A percentile compares a stretch with the other conserved stretches of the same genome.
Evolutionary conservation across 1,140 invertebrate genomes (phyloP).

Genomic region (Globodera rostochiensis): DNA sequence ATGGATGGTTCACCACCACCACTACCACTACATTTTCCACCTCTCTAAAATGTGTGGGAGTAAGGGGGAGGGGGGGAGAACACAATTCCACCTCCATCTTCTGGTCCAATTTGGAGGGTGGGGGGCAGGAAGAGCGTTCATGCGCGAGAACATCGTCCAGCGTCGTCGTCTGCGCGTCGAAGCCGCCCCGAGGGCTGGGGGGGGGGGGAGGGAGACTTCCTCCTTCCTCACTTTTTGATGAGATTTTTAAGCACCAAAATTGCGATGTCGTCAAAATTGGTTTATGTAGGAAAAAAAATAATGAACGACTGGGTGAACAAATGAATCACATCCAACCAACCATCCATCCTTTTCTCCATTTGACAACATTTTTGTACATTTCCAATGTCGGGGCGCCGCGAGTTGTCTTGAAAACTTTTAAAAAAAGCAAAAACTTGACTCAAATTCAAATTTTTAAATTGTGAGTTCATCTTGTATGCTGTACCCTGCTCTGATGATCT

Average conservation of each 20-base stretch:
- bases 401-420: too few relatives aligned
- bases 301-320: not conserved
- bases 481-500: too few relatives aligned
- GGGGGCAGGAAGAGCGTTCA: not conserved
- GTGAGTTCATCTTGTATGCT: too few relatives aligned
- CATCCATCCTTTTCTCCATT: not conserved
- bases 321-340: not conserved
- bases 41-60: not conserved
- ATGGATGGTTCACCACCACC: not conserved
- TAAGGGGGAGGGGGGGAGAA: too few relatives aligned
- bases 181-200: too few relatives aligned
- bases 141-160: not conserved
- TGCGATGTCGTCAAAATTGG: not conserved
- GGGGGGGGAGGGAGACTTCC: too few relatives aligned
- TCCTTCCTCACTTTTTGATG: not conserved
- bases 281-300: not conserved
- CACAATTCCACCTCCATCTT: too few relatives aligned
- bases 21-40: not conserved
- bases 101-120: too few relatives aligned
- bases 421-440: too few relatives aligned
- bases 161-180: not conserved
- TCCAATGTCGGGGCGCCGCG: too few relatives aligned
- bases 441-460: too few relatives aligned
- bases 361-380: not conserved
- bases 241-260: not conserved